Evolutionary conservation across 2,797 vertebrate species (phyloP).

Genomic region (Nothura maculosa): DNA sequence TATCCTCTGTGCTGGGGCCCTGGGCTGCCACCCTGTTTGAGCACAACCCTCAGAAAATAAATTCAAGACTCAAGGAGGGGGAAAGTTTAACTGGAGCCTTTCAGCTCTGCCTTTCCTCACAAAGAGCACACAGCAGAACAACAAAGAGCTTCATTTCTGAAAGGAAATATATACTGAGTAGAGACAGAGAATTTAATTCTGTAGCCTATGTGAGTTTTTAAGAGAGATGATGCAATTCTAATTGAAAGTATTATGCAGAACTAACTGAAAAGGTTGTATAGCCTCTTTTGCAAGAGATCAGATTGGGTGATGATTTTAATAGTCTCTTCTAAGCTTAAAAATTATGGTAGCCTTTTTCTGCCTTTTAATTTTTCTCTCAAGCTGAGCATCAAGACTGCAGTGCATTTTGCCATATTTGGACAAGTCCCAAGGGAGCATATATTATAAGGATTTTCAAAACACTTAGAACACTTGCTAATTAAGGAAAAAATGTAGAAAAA

Average conservation of each 20-base stretch:
- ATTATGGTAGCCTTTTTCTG: not conserved
- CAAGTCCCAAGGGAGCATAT: not conserved
- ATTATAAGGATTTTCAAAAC: not conserved
- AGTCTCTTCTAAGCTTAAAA: slow-evolving; percentile 11
- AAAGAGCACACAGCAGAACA: not conserved
- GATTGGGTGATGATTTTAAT: not conserved
- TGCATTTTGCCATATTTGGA: not conserved
- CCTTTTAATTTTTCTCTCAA: not conserved
- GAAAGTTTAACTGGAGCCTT: not conserved
- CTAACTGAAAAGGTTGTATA: slow-evolving; percentile 21
- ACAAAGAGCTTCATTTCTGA: not conserved
- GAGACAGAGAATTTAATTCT: slow-evolving; percentile 13
- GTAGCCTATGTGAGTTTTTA: not conserved
- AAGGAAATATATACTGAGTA: not conserved
- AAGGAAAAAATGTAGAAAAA: not conserved
- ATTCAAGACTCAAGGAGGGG: not conserved
- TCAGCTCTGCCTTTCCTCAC: not conserved
- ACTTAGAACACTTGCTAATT: not conserved
- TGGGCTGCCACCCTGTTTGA: not conserved
- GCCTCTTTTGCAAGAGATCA: not conserved
- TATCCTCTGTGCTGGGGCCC: not conserved
- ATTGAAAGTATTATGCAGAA: not conserved
- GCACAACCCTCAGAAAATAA: not conserved
- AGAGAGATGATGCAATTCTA: slow-evolving; percentile 8
- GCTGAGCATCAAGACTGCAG: not conserved